Percentiles rank a stretch among this genome's conserved stretches.
Evolutionary conservation across 2,113 vertebrate genomes (phyloP).

Genomic region (Chunga burmeisteri): DNA sequence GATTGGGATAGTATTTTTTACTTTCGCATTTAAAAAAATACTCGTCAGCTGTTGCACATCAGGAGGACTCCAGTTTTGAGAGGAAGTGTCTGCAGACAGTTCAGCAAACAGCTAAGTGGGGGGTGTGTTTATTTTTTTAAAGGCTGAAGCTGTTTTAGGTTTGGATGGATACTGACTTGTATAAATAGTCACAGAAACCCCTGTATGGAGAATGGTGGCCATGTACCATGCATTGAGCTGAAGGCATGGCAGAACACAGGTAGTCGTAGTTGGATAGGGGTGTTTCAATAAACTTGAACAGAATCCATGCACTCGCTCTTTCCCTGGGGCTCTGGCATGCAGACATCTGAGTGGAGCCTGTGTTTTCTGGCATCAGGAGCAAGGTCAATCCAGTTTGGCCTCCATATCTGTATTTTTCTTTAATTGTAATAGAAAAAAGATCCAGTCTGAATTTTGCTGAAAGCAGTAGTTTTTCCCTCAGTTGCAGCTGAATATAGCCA

Average conservation of each 20-base stretch:
- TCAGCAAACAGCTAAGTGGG: background rate
- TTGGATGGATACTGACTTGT: background rate
- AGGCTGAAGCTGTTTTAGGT: background rate
- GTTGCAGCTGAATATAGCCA: background rate
- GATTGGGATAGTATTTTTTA: background rate
- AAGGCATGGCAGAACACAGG: background rate
- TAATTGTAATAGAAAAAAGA: background rate
- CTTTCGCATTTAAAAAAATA: background rate
- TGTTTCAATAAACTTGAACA: background rate
- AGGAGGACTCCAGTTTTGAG: background rate
- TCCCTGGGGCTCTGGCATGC: background rate
- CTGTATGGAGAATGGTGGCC: background rate
- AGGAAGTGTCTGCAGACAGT: background rate
- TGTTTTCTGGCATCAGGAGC: slow-evolving; percentile 31
- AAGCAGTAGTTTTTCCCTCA: background rate
- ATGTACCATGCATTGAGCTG: background rate
- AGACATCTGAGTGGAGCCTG: background rate
- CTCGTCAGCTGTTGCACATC: background rate
- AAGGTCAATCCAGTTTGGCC: background rate
- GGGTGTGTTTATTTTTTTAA: background rate
- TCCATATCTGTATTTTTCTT: background rate
- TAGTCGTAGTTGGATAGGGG: background rate
- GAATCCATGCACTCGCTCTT: background rate
- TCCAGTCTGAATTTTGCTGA: background rate
- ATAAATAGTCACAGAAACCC: background rate